Conservation (phyloP, 2,113 vertebrate genomes). For the Notothenia coriiceps region DNA sequence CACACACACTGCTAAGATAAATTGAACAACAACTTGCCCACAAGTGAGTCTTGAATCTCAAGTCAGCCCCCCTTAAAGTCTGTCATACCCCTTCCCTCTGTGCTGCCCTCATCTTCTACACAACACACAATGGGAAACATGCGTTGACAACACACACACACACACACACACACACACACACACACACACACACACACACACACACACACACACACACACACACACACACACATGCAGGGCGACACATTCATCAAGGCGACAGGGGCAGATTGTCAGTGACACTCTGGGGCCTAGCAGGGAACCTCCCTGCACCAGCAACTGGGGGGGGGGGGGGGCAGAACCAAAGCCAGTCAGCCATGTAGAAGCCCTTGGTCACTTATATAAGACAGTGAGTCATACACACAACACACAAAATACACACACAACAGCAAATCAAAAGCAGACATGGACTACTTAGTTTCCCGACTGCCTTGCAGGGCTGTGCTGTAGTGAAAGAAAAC, state of each 20-base stretch:
- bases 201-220: no score
- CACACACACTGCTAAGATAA: constrained; percentile 9
- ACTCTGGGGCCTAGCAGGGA: constrained; percentile 73
- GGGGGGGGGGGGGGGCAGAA: constrained; percentile 63
- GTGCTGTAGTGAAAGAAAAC: background rate
- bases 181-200: no score
- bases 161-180: no score
- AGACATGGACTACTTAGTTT: constrained; percentile 28
- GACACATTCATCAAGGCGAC: constrained; percentile 75
- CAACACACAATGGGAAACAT: constrained; percentile 54
- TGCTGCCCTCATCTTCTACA: constrained; percentile 48
- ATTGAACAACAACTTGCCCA: constrained; percentile 33
- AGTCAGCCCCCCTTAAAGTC: constrained; percentile 53
- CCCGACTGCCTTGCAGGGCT: constrained; percentile 9
- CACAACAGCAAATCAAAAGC: constrained; percentile 29
- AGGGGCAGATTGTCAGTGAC: constrained; percentile 81
- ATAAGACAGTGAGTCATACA: constrained; percentile 71
- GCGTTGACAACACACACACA: constrained; percentile 43
- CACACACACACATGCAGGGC: constrained; percentile 22
- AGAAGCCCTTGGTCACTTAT: constrained; percentile 76
- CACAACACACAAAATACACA: constrained; percentile 33
- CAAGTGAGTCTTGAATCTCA: constrained; percentile 46
- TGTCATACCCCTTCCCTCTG: constrained; percentile 53
- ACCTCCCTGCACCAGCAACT: constrained; percentile 71
- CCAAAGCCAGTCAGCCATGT: constrained; percentile 71